Conservation (phyloP, 2,113 vertebrate species). For the Hiodon alosoides region DNA sequence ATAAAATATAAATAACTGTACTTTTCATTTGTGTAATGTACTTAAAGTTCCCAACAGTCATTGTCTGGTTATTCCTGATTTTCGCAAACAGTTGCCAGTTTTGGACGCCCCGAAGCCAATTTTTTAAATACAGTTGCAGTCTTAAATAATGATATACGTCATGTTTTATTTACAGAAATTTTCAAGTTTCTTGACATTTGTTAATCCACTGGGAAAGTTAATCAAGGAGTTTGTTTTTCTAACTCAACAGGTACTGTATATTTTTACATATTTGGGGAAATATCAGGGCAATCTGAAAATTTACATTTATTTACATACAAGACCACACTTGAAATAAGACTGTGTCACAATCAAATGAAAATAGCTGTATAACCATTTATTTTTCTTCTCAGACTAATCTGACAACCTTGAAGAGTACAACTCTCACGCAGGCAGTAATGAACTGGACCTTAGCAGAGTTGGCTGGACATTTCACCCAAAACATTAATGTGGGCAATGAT, state of each 20-base stretch:
- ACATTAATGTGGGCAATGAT: neutral
- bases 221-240: constrained; percentile 56
- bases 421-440: constrained; percentile 55
- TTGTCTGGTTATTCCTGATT: too few species aligned
- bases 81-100: too few species aligned
- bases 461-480: constrained; percentile 44
- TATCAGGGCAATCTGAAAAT: neutral
- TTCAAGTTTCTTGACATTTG: constrained; percentile 42
- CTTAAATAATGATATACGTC: neutral
- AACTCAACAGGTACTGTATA: constrained; percentile 47
- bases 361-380: neutral
- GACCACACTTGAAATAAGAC: too few species aligned
- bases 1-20: too few species aligned
- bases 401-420: constrained; percentile 46
- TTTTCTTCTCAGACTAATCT: constrained; percentile 45
- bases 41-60: too few species aligned
- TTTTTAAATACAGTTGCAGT: too few species aligned
- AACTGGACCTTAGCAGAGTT: constrained; percentile 62
- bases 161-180: constrained; percentile 41
- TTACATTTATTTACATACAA: too few species aligned
- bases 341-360: too few species aligned
- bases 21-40: too few species aligned
- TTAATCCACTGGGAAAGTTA: constrained; percentile 52
- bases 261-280: constrained; percentile 1
- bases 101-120: too few species aligned